Conservation (phyloP, 2,888 invertebrate genomes). For the Poecilus cupreus region DNA sequence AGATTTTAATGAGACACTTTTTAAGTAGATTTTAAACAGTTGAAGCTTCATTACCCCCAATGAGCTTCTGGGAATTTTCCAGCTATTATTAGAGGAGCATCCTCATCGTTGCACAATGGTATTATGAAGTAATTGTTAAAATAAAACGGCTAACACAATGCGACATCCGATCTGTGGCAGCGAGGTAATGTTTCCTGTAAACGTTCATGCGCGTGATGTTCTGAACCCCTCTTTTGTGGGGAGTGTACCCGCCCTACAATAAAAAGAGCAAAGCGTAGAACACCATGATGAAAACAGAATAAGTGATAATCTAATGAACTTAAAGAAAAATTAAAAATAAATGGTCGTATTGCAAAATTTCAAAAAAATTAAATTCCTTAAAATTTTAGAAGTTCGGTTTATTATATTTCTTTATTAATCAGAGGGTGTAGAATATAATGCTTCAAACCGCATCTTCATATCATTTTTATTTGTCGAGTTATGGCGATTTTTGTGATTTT, state of each 20-base stretch:
- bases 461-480: no score
- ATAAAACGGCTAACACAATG: conserved; percentile 45
- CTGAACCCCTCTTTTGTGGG: background rate
- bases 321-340: no score
- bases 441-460: no score
- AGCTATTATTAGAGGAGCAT: background rate
- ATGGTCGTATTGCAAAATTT: no score
- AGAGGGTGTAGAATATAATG: no score
- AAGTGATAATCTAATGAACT: no score
- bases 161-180: conserved; percentile 38
- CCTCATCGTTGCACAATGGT: conserved; percentile 24
- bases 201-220: background rate
- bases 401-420: no score
- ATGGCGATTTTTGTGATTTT: no score
- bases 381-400: no score
- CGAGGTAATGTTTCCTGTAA: conserved; percentile 54
- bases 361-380: no score
- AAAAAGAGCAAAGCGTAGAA: background rate
- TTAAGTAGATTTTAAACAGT: background rate
- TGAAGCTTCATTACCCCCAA: background rate
- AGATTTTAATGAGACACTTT: no score
- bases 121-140: conserved; percentile 54
- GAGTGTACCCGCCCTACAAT: background rate
- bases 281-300: background rate
- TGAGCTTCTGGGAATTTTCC: conserved; percentile 7